phyloP scores from a whole-genome alignment of 2,888 invertebrate genomes.

The Galerucella calmariensis region DNA sequence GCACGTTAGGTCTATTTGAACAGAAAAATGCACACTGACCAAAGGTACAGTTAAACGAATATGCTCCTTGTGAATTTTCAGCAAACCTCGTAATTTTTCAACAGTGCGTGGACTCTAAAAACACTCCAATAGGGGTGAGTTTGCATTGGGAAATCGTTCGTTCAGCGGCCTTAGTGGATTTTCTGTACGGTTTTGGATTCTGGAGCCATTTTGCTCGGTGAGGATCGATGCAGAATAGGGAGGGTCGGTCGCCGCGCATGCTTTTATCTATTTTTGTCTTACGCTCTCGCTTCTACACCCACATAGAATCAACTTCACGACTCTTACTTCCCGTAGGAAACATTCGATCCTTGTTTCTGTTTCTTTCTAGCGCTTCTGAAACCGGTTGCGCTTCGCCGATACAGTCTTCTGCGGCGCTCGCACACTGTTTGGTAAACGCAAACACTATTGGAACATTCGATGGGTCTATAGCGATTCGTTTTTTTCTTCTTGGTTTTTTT shows the following conservation, averaged over 20 bases:
- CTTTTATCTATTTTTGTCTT: constrained; percentile 67
- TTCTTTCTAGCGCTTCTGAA: constrained; percentile 41
- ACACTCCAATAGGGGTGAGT: constrained; percentile 60
- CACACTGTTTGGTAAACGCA: constrained; percentile 31
- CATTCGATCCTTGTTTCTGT: constrained; percentile 43
- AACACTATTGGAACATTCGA: constrained; percentile 34
- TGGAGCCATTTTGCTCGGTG: constrained; percentile 65
- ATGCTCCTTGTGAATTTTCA: constrained; percentile 62
- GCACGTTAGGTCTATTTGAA: constrained; percentile 62
- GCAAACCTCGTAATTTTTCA: constrained; percentile 64
- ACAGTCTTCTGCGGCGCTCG: constrained; percentile 37
- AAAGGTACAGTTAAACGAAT: constrained; percentile 58
- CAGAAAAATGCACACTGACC: constrained; percentile 62
- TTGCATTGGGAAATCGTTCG: constrained; percentile 53
- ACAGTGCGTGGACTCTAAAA: constrained; percentile 62
- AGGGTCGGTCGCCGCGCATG: constrained; percentile 64
- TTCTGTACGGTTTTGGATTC: constrained; percentile 63
- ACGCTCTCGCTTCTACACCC: constrained; percentile 62
- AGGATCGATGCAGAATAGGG: constrained; percentile 65
- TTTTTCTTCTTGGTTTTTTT: constrained; percentile 29
- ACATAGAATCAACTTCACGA: constrained; percentile 56
- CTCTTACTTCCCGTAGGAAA: constrained; percentile 52
- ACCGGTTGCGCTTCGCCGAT: constrained; percentile 36
- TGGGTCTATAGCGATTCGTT: constrained; percentile 22
- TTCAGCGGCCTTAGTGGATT: constrained; percentile 62